These are phyloP conservation scores for Abscondita cerata DNA, from an alignment of 2,888 invertebrate genomes.

Conservation along the genomic window DNA sequence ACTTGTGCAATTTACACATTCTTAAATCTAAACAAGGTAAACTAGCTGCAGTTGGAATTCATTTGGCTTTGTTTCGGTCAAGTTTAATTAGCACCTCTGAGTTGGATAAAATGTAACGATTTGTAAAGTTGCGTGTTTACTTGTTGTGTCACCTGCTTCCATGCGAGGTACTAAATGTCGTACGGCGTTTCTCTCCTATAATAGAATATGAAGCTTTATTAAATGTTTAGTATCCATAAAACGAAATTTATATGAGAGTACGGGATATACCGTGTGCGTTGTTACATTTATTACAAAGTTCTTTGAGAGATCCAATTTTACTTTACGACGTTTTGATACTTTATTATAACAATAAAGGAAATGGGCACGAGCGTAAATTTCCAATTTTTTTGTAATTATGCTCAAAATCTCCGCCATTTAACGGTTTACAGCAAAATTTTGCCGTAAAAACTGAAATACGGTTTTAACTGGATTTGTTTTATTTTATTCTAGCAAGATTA, in stretches of 20 bases:
- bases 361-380: slow-evolving; percentile 3
- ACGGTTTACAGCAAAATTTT: slow-evolving; percentile 1
- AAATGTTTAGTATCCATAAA: slow-evolving; percentile 37
- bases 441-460: slow-evolving; percentile 11
- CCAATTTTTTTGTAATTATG: slow-evolving; percentile 17
- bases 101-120: slow-evolving; percentile 13
- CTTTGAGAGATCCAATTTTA: slow-evolving; percentile 32
- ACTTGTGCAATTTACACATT: slow-evolving; percentile 33
- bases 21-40: slow-evolving; percentile 14
- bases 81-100: background rate
- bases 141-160: slow-evolving; percentile 30
- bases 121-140: slow-evolving; percentile 29
- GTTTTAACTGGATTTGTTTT: slow-evolving; percentile 10
- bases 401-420: slow-evolving; percentile 2
- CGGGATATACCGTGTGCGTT: slow-evolving; percentile 27
- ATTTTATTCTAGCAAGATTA: slow-evolving; percentile 9
- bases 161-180: slow-evolving; percentile 29
- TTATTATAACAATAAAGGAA: slow-evolving; percentile 21
- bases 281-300: slow-evolving; percentile 32
- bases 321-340: slow-evolving; percentile 28
- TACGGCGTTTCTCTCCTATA: slow-evolving; percentile 29
- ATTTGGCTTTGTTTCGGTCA: background rate
- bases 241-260: slow-evolving; percentile 33
- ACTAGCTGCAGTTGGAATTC: slow-evolving; percentile 6
- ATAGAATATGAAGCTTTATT: slow-evolving; percentile 34